These are phyloP conservation scores for Laticauda colubrina DNA, from an alignment of 2,113 vertebrate genomes.

Conservation along the genomic window DNA sequence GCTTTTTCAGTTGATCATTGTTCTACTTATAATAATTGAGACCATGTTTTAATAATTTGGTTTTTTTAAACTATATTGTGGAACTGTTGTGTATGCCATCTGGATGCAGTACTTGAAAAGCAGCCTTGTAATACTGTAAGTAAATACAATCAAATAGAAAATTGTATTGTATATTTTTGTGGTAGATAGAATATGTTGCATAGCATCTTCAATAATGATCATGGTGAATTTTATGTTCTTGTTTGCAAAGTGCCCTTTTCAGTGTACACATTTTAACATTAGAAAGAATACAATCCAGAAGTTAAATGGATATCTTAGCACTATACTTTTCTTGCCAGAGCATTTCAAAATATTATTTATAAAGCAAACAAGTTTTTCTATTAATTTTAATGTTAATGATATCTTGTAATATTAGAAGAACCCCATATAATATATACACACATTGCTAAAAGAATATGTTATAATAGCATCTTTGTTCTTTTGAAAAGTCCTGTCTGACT, in stretches of 20 bases:
- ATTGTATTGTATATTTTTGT: background rate
- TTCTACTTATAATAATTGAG: background rate
- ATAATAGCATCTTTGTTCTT: fast-evolving
- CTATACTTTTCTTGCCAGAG: background rate
- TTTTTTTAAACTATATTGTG: slow-evolving; percentile 4
- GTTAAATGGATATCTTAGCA: background rate
- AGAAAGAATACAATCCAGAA: background rate
- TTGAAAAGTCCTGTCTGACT: background rate
- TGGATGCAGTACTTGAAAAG: background rate
- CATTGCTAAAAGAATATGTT: background rate
- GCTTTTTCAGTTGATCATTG: background rate
- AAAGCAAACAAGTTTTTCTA: background rate
- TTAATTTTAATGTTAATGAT: background rate
- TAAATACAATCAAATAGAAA: background rate
- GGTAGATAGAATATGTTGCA: background rate
- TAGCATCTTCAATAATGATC: background rate
- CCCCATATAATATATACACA: background rate
- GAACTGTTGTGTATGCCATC: background rate
- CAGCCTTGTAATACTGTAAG: slow-evolving; percentile 6
- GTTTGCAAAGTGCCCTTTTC: background rate
- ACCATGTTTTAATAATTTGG: background rate
- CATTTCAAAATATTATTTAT: background rate
- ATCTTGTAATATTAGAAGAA: background rate
- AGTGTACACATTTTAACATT: background rate
- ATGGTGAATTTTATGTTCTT: background rate